These are phyloP conservation scores for Cairina moschata DNA, from an alignment of 2,113 vertebrate genomes.

Conservation along the genomic window DNA sequence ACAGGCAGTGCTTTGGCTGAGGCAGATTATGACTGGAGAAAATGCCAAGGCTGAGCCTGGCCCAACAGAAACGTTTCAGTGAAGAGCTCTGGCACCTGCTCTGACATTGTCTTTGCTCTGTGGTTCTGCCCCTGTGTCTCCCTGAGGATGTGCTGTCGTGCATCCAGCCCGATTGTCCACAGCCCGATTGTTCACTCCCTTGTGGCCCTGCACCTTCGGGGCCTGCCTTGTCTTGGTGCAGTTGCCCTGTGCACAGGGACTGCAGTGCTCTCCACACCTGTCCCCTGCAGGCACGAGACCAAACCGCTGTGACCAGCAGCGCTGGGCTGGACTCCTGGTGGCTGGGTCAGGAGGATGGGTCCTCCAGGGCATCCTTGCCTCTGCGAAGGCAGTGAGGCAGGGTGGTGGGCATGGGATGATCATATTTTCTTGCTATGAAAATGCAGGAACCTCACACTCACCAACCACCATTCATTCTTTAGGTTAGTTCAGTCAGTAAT, in stretches of 20 bases:
- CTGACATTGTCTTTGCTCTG: not conserved
- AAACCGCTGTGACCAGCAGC: not conserved
- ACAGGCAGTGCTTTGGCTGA: not conserved
- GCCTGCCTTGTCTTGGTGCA: not conserved
- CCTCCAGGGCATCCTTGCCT: not conserved
- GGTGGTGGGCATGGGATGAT: not conserved
- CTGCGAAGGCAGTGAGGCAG: not conserved
- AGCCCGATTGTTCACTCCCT: rapidly evolving
- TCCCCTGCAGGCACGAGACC: not conserved
- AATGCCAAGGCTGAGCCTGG: not conserved
- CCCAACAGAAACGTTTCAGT: not conserved
- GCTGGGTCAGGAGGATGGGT: rapidly evolving
- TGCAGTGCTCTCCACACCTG: not conserved
- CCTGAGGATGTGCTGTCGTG: not conserved
- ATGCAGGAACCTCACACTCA: not conserved
- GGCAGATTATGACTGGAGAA: not conserved
- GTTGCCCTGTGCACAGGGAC: not conserved
- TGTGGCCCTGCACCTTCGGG: not conserved
- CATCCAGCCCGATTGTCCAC: rapidly evolving
- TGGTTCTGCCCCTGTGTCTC: not conserved
- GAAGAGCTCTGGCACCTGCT: not conserved
- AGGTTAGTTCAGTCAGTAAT: not conserved
- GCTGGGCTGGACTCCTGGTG: not conserved
- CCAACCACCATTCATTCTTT: not conserved
- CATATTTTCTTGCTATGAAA: not conserved